These are phyloP conservation scores for Tolmerus cingulatus DNA, from an alignment of 2,888 invertebrate genomes.

Conservation along the genomic window DNA sequence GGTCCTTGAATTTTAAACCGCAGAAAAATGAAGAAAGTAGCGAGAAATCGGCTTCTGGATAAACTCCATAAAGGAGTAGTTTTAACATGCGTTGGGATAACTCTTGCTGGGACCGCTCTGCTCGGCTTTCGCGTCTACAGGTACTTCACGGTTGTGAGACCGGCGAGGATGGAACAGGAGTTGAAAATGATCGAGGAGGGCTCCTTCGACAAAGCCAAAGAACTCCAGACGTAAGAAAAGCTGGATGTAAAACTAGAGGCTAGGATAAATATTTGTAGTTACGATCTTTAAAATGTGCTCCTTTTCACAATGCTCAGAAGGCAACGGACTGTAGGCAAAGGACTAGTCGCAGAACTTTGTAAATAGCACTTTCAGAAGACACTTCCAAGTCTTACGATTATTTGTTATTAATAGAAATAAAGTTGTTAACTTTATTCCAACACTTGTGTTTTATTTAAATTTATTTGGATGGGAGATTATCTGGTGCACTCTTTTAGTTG, in stretches of 20 bases:
- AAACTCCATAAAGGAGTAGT: constrained; percentile 68
- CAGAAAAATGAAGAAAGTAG: constrained; percentile 58
- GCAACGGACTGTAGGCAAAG: neutral
- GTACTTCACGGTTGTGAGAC: constrained; percentile 65
- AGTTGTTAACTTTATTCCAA: neutral
- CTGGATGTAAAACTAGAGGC: neutral
- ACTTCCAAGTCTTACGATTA: neutral
- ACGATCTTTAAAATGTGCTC: neutral
- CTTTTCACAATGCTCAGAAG: no score
- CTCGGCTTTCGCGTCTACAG: constrained; percentile 64
- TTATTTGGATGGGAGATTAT: no score
- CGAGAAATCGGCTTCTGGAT: constrained; percentile 62
- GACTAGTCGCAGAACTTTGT: neutral
- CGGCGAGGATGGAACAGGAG: constrained; percentile 62
- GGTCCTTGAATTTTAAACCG: neutral
- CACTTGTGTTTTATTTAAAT: neutral
- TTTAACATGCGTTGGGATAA: constrained; percentile 66
- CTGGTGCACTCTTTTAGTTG: no score
- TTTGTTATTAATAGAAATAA: neutral
- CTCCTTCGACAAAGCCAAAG: constrained; percentile 60
- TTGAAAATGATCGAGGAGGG: constrained; percentile 65
- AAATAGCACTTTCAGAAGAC: neutral
- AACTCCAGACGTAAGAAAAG: constrained; percentile 53
- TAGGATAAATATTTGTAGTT: neutral
- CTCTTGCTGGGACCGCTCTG: constrained; percentile 65